These are phyloP conservation scores for Pedicia rivosa DNA, from an alignment of 2,888 invertebrate species.

Conservation along the genomic window DNA sequence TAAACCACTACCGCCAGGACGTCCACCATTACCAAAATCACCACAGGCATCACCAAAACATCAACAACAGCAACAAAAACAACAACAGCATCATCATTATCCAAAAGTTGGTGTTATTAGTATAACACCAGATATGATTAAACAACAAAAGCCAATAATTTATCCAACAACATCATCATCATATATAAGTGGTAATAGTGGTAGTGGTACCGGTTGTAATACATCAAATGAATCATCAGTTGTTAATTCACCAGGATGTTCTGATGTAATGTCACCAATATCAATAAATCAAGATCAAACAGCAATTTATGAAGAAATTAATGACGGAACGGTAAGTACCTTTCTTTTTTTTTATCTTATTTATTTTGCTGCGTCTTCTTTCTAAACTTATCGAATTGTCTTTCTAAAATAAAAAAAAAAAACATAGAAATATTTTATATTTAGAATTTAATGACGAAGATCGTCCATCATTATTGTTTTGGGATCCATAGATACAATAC, in stretches of 20 bases:
- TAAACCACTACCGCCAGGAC: conserved; percentile 34
- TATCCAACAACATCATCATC: conserved; percentile 4
- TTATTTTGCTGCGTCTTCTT: no score
- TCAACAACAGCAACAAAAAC: not conserved
- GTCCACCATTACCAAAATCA: conserved; percentile 38
- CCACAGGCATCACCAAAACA: conserved; percentile 32
- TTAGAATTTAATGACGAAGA: no score
- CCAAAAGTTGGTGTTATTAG: conserved; percentile 39
- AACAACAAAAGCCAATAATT: conserved; percentile 7
- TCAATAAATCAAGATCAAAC: conserved; percentile 2
- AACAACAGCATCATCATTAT: conserved; percentile 17
- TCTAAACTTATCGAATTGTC: no score
- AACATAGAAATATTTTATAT: no score
- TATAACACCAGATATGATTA: conserved; percentile 24
- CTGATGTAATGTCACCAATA: not conserved
- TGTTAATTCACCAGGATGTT: not conserved
- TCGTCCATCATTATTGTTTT: no score
- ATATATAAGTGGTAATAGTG: not conserved
- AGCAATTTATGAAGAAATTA: conserved; percentile 41
- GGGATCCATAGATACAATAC: no score
- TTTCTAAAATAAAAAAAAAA: no score
- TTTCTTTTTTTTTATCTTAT: no score
- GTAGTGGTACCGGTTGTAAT: no score
- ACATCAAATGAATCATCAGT: not conserved
- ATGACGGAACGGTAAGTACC: conserved; percentile 20